Evolutionary conservation across 2,888 invertebrate genomes (phyloP), one percentile per base, ranked within the genome.

Genomic region (Cacoxenus indagator): DNA sequence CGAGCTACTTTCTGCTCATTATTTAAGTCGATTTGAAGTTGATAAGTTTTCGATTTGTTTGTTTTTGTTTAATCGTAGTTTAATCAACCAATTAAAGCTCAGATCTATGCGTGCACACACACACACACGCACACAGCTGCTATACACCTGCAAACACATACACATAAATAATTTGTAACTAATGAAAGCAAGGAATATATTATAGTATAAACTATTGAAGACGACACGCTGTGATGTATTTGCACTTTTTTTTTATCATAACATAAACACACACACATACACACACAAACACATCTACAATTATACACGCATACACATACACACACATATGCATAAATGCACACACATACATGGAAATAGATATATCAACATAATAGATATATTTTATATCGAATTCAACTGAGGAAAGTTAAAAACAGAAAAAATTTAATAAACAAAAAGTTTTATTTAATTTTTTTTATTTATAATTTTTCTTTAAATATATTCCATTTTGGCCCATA

Each of bases 211-310:
- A n/a, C n/a, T n/a, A n/a, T n/a, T n/a, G n/a, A n/a, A n/a, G 88
- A 87, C 83, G 83, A 85, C 78, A 77, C 81, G 84, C 87, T 87
- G 88, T 87, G 87, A 87, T 88, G 87, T 86, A 86, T 83, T 82
- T 81, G 78, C 84, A 84, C 80, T 45, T 3, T 80, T 77, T 37
- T 37, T 37, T 37, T 37, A 11, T 37, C 14, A n/a, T n/a, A n/a
- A n/a, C 81, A 79, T 78, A 83, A 62, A 43, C 24, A 43, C 61
- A 62, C 43, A 59, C 59, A 37, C 19, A 59, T 31, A 59, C 29
- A 59, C 14, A 59, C 6, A 59, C 59, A 59, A 8, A 9, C 31
- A 59, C 6, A 37, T 19, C n/a, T 17, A 59, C 8, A 59, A 8
- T 8, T 26, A 57, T 8, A 57, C 61, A 43, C 37, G 22, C 11